These are phyloP conservation scores for Artemia franciscana DNA, from an alignment of 1,140 invertebrate genomes.

Conservation along the genomic window DNA sequence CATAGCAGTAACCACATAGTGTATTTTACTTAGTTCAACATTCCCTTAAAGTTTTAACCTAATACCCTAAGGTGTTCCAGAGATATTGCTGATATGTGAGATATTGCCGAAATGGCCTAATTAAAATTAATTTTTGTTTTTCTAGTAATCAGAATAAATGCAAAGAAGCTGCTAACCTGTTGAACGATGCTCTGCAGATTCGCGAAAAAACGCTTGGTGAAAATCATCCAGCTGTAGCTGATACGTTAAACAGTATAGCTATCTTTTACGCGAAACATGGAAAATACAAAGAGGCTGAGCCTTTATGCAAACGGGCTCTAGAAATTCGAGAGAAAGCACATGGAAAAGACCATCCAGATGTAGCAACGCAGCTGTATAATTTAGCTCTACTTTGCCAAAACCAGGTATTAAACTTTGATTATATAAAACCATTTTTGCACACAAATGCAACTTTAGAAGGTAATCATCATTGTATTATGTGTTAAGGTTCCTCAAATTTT, in stretches of 20 bases:
- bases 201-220: slow-evolving; percentile 94
- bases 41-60: too few species aligned
- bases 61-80: too few species aligned
- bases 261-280: slow-evolving; percentile 95
- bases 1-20: too few species aligned
- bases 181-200: slow-evolving; percentile 96
- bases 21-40: too few species aligned
- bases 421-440: too few species aligned
- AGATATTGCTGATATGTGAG: too few species aligned
- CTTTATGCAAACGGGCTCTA: slow-evolving; percentile 87
- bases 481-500: too few species aligned
- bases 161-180: slow-evolving; percentile 90
- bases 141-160: slow-evolving; percentile 82
- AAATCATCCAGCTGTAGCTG: slow-evolving; percentile 96
- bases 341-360: slow-evolving; percentile 94
- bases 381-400: slow-evolving; percentile 93
- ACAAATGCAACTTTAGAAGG: too few species aligned
- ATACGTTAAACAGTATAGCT: slow-evolving; percentile 89
- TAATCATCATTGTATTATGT: too few species aligned
- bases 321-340: slow-evolving; percentile 95
- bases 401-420: slow-evolving; percentile 43
- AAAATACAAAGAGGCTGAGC: slow-evolving; percentile 93
- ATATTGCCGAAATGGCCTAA: too few species aligned
- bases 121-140: too few species aligned
- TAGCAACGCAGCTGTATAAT: slow-evolving; percentile 98